Evolutionary conservation across 2,113 vertebrate species (phyloP), one percentile per base, ranked within the genome.

Genomic region (Halichoerus grypus): DNA sequence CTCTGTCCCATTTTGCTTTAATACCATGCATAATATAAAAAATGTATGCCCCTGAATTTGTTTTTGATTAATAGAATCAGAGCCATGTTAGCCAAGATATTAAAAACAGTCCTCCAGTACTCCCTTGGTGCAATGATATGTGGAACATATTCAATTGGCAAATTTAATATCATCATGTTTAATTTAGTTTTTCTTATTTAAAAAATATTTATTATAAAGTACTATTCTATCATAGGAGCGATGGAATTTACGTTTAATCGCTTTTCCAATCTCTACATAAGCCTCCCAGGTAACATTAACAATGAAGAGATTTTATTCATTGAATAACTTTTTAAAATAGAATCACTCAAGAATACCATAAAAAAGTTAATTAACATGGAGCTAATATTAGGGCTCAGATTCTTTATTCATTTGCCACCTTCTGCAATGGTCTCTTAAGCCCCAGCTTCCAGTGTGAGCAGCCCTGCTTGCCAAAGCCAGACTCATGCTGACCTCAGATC

Each of bases 261-360:
- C 31, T 31, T 31, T 79, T 55, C 51, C 13, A 57, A 36, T 46
- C 90, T 57, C 3, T 79, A 81, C 33, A 36, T 33, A 59, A 93
- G 79, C 3, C 21, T 92, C 19, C 4, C 5, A 85, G n/a, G 53
- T 67, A 85, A 80, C 4, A 83, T 65, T 71, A 88, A 55, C 2
- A 96, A 61, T 55, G 69, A 65, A 94, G 93, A 85, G 5, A 55
- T 42, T 81, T 59, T 88, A 67, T 88, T 80, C 22, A 85, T 67
- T 87, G 36, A 87, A 36, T 88, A 72, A 63, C 33, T 39, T 82
- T 72, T 87, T 1, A 36, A 93, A 92, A 82, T 39, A 77, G 33
- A 95, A 76, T 86, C 16, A 55, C 5, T 85, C 7, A 83, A 74
- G 55, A 92, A 89, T 69, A 84, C 39, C 42, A 94, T 10, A 39